Evolutionary conservation across 2,797 vertebrate species (phyloP).

Genomic region (Buphagus erythrorhynchus): DNA sequence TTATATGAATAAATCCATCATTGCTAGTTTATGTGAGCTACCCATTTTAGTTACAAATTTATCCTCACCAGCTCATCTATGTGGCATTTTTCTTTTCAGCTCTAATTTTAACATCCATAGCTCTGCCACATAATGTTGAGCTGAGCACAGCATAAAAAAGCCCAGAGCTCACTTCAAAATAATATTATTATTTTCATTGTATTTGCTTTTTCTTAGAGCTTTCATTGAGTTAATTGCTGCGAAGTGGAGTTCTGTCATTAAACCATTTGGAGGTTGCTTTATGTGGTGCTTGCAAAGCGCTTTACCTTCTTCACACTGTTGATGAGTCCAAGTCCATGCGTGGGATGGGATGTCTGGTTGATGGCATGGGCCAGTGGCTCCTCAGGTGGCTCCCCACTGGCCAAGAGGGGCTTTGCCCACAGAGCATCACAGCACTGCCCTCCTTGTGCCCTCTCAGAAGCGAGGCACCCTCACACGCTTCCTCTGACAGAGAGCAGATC

Average conservation of each 20-base stretch:
- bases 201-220: background rate
- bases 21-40: background rate
- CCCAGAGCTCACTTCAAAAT: background rate
- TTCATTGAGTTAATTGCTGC: background rate
- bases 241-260: background rate
- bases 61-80: conserved; percentile 3
- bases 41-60: conserved; percentile 31
- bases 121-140: background rate
- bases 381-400: background rate
- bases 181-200: background rate
- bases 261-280: background rate
- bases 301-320: background rate
- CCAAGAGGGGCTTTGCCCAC: background rate
- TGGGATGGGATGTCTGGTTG: background rate
- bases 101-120: conserved; percentile 22
- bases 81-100: conserved; percentile 6
- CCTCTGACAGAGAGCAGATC: background rate
- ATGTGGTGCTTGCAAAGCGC: background rate
- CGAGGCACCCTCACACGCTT: background rate
- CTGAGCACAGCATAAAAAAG: background rate
- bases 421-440: background rate
- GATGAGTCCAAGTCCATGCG: background rate
- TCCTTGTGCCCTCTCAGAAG: background rate
- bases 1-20: conserved; percentile 3
- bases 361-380: background rate